phyloP scores from a whole-genome alignment of 2,113 vertebrate species.

The Balaeniceps rex region DNA sequence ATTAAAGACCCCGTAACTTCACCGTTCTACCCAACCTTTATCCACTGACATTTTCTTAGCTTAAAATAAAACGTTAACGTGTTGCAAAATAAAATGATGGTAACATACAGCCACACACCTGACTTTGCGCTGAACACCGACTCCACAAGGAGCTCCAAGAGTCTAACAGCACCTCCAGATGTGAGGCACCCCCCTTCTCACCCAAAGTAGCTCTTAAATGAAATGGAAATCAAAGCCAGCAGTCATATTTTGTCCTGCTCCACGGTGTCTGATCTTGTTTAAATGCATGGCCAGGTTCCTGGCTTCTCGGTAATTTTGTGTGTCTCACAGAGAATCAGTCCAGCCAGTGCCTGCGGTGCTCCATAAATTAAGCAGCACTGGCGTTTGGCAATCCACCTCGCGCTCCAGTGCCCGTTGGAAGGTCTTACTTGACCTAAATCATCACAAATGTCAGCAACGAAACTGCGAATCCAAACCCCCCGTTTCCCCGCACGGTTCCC shows the following conservation, averaged over 20 bases:
- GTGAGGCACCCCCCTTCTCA: neutral
- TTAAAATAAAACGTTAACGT: neutral
- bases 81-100: neutral
- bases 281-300: neutral
- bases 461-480: neutral
- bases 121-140: neutral
- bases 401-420: neutral
- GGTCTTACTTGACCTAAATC: neutral
- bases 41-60: neutral
- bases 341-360: neutral
- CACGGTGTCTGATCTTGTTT: fast-evolving
- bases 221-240: neutral
- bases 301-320: neutral
- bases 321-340: neutral
- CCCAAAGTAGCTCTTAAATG: neutral
- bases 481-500: fast-evolving
- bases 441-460: neutral
- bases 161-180: neutral
- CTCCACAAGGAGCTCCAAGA: neutral
- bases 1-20: neutral
- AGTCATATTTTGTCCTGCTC: neutral
- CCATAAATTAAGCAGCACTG: neutral
- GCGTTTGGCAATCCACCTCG: neutral
- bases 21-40: neutral
- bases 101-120: neutral